phyloP scores from a whole-genome alignment of 2,888 invertebrate species.

The Diogma glabrata region DNA sequence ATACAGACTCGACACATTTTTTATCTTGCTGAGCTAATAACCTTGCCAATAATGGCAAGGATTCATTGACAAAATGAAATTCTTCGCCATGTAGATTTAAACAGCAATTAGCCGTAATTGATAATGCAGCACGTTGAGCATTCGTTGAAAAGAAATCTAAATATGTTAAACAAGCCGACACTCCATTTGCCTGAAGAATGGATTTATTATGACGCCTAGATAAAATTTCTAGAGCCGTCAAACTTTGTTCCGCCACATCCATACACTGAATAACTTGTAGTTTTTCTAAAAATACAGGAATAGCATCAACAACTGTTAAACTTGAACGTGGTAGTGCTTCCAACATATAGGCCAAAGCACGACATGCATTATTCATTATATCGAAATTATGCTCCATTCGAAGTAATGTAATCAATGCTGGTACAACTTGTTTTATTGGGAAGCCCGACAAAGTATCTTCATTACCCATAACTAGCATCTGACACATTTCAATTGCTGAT shows the following conservation, averaged over 20 bases:
- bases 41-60: slow-evolving; percentile 70
- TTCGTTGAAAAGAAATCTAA: slow-evolving; percentile 98
- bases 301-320: slow-evolving; percentile 90
- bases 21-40: slow-evolving; percentile 83
- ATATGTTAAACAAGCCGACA: slow-evolving; percentile 90
- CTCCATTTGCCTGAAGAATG: slow-evolving; percentile 88
- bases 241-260: slow-evolving; percentile 98
- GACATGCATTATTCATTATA: slow-evolving; percentile 98
- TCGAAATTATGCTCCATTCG: slow-evolving; percentile 99
- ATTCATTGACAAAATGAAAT: slow-evolving; percentile 84
- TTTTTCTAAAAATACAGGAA: slow-evolving; percentile 94
- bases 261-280: slow-evolving; percentile 97
- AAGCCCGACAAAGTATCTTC: slow-evolving; percentile 98
- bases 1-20: slow-evolving; percentile 95
- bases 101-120: slow-evolving; percentile 96
- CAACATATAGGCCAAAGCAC: slow-evolving; percentile 98
- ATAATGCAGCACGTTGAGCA: slow-evolving; percentile 91
- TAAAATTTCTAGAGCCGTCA: slow-evolving; percentile 94
- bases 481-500: slow-evolving; percentile 97
- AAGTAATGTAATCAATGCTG: slow-evolving; percentile 81
- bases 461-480: slow-evolving; percentile 97
- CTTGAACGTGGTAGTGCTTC: slow-evolving; percentile 95
- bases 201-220: slow-evolving; percentile 93
- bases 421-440: slow-evolving; percentile 95
- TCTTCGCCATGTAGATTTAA: slow-evolving; percentile 88